Evolutionary conservation across 2,113 vertebrate genomes (phyloP), one percentile per base, ranked within the genome.

Genomic region (Calonectris borealis): DNA sequence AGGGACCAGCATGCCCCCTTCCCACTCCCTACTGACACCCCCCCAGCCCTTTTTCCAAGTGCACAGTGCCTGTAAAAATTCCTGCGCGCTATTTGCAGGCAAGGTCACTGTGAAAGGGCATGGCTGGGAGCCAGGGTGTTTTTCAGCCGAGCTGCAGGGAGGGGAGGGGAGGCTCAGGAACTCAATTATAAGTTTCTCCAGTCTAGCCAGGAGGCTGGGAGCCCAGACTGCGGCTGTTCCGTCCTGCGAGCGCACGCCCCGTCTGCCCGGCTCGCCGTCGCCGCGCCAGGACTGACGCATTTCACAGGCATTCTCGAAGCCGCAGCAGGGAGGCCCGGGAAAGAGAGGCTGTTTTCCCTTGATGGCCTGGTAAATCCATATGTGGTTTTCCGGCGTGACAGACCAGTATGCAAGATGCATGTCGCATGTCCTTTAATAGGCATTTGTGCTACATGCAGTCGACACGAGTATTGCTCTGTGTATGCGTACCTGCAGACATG

Each of bases 101-200:
- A 99, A 99, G 98, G 98, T 99, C 98, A 98, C 94, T 83, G 92
- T 68, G 97, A 98, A 97, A 98, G 98, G 98, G 97, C 98, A 98
- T 98, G 98, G 98, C 98, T 94, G 94, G 69, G 91, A 97, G 98
- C 98, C 98, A 98, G 95, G 87, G 90, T 91, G 95, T 93, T 97
- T 97, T 97, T 97, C 98, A 98, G 97, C 98, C 90, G 98, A 97
- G 98, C 98, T 98, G 98, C 96, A 94, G 98, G 98, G 98, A 98
- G 98, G 98, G 98, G 92, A 98, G 98, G 98, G 95, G 97, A 96
- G 98, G 96, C 98, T 98, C 98, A 98, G 98, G 98, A 98, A 98
- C 98, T 98, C 99, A 99, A 99, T 99, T 98, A 99, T 98, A 99
- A 99, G 99, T 99, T 99, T 98, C 98, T 99, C 97, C 99, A 98